Conservation (phyloP, 2,797 vertebrate genomes). For the Toxotes lorentzi region DNA sequence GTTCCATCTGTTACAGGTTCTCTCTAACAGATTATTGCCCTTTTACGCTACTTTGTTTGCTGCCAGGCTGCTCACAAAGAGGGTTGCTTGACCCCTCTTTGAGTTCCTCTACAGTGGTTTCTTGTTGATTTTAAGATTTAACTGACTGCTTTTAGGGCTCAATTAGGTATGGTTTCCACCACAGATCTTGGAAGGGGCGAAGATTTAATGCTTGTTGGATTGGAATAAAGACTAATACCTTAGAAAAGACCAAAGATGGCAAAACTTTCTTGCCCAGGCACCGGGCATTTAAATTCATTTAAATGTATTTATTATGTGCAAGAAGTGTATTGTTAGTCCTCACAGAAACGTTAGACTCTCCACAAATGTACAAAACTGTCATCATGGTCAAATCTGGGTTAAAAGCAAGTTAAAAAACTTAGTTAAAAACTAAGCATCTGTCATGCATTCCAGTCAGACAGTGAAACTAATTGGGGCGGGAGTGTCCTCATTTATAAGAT, state of each 20-base stretch:
- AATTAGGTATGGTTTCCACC: neutral
- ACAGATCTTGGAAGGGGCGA: neutral
- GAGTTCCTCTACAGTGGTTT: constrained; percentile 6
- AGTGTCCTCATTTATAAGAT: constrained; percentile 20
- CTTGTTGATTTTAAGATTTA: constrained; percentile 25
- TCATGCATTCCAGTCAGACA: constrained; percentile 18
- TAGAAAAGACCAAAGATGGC: neutral
- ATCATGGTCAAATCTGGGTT: neutral
- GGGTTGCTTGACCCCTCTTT: constrained; percentile 9
- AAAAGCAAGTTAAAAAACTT: too few relatives aligned
- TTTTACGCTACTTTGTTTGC: constrained; percentile 20
- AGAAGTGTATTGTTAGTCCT: neutral
- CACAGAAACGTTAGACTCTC: constrained; percentile 1
- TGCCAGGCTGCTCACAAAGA: constrained; percentile 11
- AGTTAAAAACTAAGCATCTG: constrained; percentile 8
- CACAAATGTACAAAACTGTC: neutral
- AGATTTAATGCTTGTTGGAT: neutral
- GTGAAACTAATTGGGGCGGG: constrained; percentile 14
- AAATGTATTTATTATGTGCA: neutral
- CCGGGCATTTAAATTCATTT: neutral
- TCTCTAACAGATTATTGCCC: constrained; percentile 11
- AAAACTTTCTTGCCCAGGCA: neutral
- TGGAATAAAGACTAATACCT: neutral
- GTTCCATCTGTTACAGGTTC: constrained; percentile 17
- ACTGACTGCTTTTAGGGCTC: constrained; percentile 3